Evolutionary conservation across 2,113 vertebrate genomes (phyloP).

Genomic region (Thryonomys swinderianus): DNA sequence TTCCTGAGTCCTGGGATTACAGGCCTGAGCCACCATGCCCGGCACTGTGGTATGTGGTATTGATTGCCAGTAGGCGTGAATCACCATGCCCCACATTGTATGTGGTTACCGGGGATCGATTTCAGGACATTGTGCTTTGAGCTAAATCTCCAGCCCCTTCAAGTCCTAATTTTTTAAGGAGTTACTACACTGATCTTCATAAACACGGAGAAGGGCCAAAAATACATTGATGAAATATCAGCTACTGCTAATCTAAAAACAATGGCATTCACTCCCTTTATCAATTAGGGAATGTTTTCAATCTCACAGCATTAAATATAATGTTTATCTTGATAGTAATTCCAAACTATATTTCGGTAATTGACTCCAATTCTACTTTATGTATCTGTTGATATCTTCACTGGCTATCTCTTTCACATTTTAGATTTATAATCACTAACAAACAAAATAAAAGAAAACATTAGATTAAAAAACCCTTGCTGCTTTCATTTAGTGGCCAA

Average conservation of each 20-base stretch:
- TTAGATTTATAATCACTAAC: constrained; percentile 6
- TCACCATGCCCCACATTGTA: no score
- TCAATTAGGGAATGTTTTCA: background rate
- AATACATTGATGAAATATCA: background rate
- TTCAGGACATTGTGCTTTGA: no score
- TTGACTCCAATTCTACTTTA: background rate
- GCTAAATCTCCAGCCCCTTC: no score
- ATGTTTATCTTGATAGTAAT: background rate
- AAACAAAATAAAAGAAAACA: background rate
- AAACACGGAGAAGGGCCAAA: background rate
- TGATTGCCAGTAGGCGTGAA: no score
- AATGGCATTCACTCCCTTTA: constrained; percentile 15
- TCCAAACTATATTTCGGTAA: background rate
- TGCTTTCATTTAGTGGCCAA: background rate
- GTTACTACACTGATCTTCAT: constrained; percentile 32
- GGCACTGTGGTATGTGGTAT: no score
- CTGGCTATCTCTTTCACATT: background rate
- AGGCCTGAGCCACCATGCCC: no score
- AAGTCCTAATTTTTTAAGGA: no score
- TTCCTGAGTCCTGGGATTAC: no score
- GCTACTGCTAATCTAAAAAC: background rate
- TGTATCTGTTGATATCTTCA: background rate
- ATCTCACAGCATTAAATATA: background rate
- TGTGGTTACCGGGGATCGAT: no score
- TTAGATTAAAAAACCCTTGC: background rate